These are phyloP conservation scores for Cephus spinipes DNA, from an alignment of 2,888 invertebrate genomes.

Conservation along the genomic window DNA sequence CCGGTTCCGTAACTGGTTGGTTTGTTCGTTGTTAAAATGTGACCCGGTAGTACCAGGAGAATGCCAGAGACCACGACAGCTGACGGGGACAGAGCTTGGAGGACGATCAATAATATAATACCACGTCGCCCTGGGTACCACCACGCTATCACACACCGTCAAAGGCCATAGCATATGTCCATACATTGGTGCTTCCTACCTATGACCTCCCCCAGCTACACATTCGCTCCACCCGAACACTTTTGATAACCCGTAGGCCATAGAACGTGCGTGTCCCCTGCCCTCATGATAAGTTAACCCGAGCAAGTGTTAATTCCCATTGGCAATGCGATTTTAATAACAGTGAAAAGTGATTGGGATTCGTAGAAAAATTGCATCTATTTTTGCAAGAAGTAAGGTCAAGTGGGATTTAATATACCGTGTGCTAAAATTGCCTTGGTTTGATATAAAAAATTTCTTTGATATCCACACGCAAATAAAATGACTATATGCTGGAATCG, in stretches of 20 bases:
- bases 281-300: background rate
- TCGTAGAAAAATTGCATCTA: no score
- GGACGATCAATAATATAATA: conserved; percentile 62
- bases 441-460: no score
- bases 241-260: conserved; percentile 1
- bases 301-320: conserved; percentile 2
- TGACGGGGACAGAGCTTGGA: conserved; percentile 54
- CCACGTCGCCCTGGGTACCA: conserved; percentile 54
- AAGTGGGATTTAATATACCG: no score
- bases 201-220: conserved; percentile 15
- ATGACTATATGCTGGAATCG: no score
- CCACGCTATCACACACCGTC: conserved; percentile 51
- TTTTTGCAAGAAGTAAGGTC: no score
- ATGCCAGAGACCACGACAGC: conserved; percentile 53
- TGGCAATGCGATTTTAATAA: background rate
- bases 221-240: conserved; percentile 8
- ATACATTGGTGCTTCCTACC: conserved; percentile 20
- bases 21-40: conserved; percentile 37
- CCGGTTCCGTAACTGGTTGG: no score
- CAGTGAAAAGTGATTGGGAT: no score
- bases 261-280: background rate
- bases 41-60: conserved; percentile 54
- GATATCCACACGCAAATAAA: no score
- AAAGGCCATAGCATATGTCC: conserved; percentile 37
- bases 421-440: no score